These are phyloP conservation scores for Cynopterus sphinx DNA, from an alignment of 2,797 vertebrate species.

Conservation along the genomic window DNA sequence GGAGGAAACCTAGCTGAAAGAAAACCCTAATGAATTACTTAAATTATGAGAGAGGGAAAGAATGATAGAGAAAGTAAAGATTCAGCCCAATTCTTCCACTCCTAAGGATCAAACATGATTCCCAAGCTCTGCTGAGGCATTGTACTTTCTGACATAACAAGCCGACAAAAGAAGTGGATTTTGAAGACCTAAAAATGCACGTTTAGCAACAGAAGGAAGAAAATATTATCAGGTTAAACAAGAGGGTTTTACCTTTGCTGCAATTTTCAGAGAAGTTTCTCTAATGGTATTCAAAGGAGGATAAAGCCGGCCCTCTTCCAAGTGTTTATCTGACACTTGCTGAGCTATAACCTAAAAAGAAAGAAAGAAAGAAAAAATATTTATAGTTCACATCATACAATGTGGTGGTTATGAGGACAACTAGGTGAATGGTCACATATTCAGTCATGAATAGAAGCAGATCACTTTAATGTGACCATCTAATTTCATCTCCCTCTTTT, in stretches of 20 bases:
- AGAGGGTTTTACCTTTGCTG: conserved; percentile 89
- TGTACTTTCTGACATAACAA: neutral
- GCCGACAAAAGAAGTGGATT: neutral
- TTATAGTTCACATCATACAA: neutral
- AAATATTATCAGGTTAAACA: neutral
- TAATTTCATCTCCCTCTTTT: neutral
- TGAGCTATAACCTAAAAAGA: conserved; percentile 90
- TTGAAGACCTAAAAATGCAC: neutral
- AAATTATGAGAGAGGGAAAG: neutral
- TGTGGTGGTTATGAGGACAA: neutral
- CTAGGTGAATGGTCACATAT: neutral
- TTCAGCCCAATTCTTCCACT: neutral
- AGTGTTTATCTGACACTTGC: conserved; percentile 92
- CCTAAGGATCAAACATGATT: neutral
- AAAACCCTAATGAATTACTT: neutral
- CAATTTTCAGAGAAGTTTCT: conserved; percentile 93
- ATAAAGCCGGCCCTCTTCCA: conserved; percentile 95
- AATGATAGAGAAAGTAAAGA: neutral
- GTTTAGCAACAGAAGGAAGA: neutral
- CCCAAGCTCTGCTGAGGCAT: neutral
- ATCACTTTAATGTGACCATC: neutral
- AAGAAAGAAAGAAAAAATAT: neutral
- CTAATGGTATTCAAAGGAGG: conserved; percentile 93
- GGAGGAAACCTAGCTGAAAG: neutral
- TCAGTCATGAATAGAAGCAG: neutral